Evolutionary conservation across 2,797 vertebrate genomes (phyloP), one percentile per base, ranked within the genome.

Genomic region (Salarias fasciatus): DNA sequence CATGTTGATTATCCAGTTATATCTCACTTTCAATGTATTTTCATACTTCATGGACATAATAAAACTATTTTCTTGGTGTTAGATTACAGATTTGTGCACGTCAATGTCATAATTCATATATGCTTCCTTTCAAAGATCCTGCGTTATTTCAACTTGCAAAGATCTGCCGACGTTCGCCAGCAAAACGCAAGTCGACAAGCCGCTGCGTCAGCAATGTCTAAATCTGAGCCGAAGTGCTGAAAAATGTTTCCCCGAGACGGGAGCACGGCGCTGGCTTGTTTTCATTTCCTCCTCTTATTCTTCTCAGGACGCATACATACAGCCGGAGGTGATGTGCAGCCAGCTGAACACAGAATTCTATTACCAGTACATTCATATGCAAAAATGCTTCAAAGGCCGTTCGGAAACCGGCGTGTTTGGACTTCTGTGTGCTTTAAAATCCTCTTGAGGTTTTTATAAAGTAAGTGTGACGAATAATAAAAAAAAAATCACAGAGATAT

Each of bases 251-350:
- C 44, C 57, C 13, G 28, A 62, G 69, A 80, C 6, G 7, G 43
- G 63, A 68, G 44, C 57, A 14, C 12, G 13, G 49, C 61, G 36
- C 62, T 0, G 5, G 44, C 45, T 65, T 10, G 55, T 41, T 61
- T 59, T 64, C 18, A 66, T 53, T 51, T 36, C 59, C 30, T 63
- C 33, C 31, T 13, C 18, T 28, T 2, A 3, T 41, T 18, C 24
- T 38, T 53, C 33, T 35, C 33, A 6, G 82, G 79, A 64, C 75
- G 71, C 61, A 70, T 47, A 62, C 54, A 62, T 60, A 48, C 64
- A 73, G 73, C 79, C 80, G 63, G 10, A 42, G 75, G 80, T 82
- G 28, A 67, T 70, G 45, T 60, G 72, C 70, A 75, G 49, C 55
- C 50, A 67, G 60, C 51, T 41, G 48, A 52, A 33, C 76, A 62